Base-by-base conservation (phyloP, 2,113 vertebrate species). In the Perca fluviatilis region DNA sequence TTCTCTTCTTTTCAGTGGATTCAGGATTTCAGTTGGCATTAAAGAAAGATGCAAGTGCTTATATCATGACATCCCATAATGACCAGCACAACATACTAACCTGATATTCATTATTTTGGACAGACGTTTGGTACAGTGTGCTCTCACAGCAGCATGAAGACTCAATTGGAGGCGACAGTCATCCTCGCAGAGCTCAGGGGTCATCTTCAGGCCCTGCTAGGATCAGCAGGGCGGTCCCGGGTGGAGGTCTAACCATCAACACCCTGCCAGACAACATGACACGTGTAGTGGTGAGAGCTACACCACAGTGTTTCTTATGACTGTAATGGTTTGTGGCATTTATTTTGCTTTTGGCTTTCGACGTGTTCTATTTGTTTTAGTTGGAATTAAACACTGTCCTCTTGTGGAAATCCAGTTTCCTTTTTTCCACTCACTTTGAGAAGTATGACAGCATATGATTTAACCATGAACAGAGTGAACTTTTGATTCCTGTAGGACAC, bases 261-360 rank as follows among this genome's bases (percentile, higher is more conserved):
- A 97, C 95, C 0, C 92, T 97, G 84, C 93, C 92, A 0, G 89
- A 96, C 88, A 97, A 97, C 46, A 91, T 92, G 91, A 97, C 97
- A 30, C 94, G 77, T 2, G 86, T 96, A 47, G 95, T 97, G 96
- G 97, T 98, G 91, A 97, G 97, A 72, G 53, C 8, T 40, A 23
- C 6, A 18, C 79, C 77, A 23, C 67, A 73, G 8, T 67, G 49
- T 82, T 90, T 81, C 47, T 43, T 56, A 15, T 79, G 43, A 77
- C 58, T 51, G 1, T 77, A 61, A 86, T 77, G 77, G 30, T 75
- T 81, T 64, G 73, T 84, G 85, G 67, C 78, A 15, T 71, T 75
- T 68, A 63, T 77, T 76, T 65, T 85, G 63, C 61, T 65, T 74
- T 67, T 82, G 15, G 56, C 57, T 76, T 80, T 66, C 80, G 15